Evolutionary conservation across 2,797 vertebrate genomes (phyloP), one percentile per base, ranked within the genome.

Genomic region (Parauchenoglanis ngamensis): DNA sequence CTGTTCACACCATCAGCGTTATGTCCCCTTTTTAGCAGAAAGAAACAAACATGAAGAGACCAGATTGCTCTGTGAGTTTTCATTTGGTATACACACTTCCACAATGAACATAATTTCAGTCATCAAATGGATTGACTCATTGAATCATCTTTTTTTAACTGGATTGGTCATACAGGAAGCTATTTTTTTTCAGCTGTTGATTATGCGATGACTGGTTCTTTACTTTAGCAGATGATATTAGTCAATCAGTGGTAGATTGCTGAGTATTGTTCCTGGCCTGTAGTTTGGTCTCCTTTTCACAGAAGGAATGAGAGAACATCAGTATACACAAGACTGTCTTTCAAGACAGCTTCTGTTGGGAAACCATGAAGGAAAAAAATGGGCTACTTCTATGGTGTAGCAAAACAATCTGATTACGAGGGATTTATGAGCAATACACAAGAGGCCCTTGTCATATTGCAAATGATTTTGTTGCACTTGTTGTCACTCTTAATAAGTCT

Each of bases 21-120:
- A 85, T 40, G 80, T 79, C 85, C 65, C 25, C 35, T 78, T 63
- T 88, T 89, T 83, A 88, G 59, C 85, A 68, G 65, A 40, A 70
- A 83, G 28, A 87, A 82, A 79, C 85, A 90, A 87, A 78, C 85
- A 83, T 85, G 67, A 59, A 54, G 65, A 40, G 87, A 88, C 46
- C 54, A 79, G 76, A 79, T 78, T 59, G 70, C 49, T 82, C 79
- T 83, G 57, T 57, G 87, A 87, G 88, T 67, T 83, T 83, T 83
- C 35, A 65, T 57, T 65, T 46, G 59, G 67, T 28, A 57, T 52
- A 63, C 2, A 23, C 11, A 82, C 73, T 79, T 88, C 31, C 11
- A 65, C 23, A 82, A 81, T 81, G n/a, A 72, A 80, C 35, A 13
- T 77, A 67, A 83, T 84, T 84, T 49, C 35, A 46, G 35, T 70